phyloP scores from a whole-genome alignment of 2,113 vertebrate genomes.

The Paramisgurnus dabryanus region DNA sequence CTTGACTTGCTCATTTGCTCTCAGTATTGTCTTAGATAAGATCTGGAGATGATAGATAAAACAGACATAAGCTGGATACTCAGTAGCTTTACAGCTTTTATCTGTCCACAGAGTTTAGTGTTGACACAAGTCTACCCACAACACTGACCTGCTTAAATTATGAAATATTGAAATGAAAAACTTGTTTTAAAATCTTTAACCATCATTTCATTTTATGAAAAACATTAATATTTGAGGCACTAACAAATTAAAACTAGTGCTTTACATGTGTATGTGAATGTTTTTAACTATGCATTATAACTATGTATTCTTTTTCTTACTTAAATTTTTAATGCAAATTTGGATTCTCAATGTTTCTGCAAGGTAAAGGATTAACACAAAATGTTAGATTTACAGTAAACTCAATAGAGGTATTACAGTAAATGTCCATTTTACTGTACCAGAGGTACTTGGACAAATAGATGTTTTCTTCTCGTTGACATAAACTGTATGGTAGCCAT shows the following conservation, averaged over 20 bases:
- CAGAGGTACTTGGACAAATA: background rate
- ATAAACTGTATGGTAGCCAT: background rate
- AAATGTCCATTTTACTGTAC: too few species aligned
- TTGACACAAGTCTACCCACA: constrained; percentile 2
- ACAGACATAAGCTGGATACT: background rate
- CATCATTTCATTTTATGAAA: background rate
- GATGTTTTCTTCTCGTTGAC: background rate
- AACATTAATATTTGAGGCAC: too few species aligned
- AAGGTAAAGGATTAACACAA: too few species aligned
- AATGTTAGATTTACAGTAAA: too few species aligned
- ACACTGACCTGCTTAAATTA: background rate
- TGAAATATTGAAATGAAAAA: background rate
- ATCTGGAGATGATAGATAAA: constrained; percentile 1
- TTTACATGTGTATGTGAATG: too few species aligned
- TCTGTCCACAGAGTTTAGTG: constrained; percentile 12
- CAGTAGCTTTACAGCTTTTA: background rate
- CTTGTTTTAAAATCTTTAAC: background rate
- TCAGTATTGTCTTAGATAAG: constrained; percentile 16
- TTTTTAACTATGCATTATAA: too few species aligned
- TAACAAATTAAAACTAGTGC: too few species aligned
- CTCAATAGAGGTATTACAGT: too few species aligned
- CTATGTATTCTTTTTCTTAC: too few species aligned
- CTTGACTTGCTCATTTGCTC: constrained; percentile 28
- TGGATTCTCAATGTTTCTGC: too few species aligned
- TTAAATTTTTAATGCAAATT: too few species aligned